phyloP scores from a whole-genome alignment of 1,140 invertebrate species.

The Eumaeus atala region DNA sequence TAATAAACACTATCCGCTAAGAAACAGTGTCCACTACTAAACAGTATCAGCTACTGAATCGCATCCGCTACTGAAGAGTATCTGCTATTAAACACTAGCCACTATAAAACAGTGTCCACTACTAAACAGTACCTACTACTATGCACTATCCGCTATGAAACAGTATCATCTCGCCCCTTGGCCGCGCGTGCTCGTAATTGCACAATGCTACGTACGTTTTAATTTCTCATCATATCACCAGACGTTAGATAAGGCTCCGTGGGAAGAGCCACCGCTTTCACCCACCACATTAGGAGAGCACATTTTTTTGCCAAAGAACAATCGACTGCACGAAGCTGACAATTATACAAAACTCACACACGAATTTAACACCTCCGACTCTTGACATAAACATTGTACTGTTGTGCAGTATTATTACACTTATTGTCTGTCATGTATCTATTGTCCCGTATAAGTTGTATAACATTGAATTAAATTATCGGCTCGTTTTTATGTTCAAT shows the following conservation, averaged over 20 bases:
- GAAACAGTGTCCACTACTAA: too few species aligned
- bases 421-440: conserved; percentile 15
- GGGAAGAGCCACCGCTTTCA: conserved; percentile 41
- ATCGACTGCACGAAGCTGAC: conserved; percentile 24
- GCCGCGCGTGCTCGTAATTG: conserved; percentile 21
- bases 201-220: conserved; percentile 25
- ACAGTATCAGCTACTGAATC: too few species aligned
- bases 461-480: conserved; percentile 28
- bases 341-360: conserved; percentile 15
- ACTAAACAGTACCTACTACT: too few species aligned
- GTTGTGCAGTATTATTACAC: background rate
- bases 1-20: too few species aligned
- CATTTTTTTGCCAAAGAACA: conserved; percentile 40
- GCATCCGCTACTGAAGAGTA: too few species aligned
- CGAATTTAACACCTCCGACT: conserved; percentile 8
- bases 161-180: too few species aligned
- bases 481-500: conserved; percentile 15
- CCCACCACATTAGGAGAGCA: conserved; percentile 30
- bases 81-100: too few species aligned
- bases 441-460: conserved; percentile 29
- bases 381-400: background rate
- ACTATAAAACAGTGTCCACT: too few species aligned
- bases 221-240: conserved; percentile 34
- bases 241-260: conserved; percentile 36
- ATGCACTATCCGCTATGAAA: too few species aligned